Base-by-base conservation (phyloP, 2,797 vertebrate species). In the Miichthys miiuy region DNA sequence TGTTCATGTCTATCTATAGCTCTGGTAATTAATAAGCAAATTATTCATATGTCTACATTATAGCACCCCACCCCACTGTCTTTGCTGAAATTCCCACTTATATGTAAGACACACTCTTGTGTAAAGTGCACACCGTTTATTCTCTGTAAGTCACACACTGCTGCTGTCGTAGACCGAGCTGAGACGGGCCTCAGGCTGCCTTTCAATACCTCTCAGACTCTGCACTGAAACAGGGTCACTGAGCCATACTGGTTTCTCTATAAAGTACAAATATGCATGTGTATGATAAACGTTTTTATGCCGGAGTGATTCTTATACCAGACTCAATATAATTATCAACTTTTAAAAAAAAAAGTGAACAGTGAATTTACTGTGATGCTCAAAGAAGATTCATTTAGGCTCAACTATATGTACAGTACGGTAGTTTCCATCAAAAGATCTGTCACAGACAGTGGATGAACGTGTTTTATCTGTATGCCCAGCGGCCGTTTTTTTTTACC, bases 181-280 rank as follows among this genome's bases (percentile, higher is more conserved):
- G 17, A 79, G 34, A 80, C 46, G 52, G 75, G 73, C 79, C 42
- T 77, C 58, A 30, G 55, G 68, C 81, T 65, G 81, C 83, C 79
- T 79, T 79, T 76, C 52, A 77, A 83, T 87, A 95, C 94, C 87
- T 90, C 89, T 79, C 42, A 74, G 55, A 83, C 51, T 75, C 65
- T 62, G 64, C 79, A 73, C 86, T 80, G 77, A 89, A 81, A 77
- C 85, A 82, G 86, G 86, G 82, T 89, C 67, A 76, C 75, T 72
- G 82, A 89, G 88, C 89, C 87, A 82, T 83, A 80, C 54, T 75
- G 81, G 63, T 56, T 87, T 87, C 68, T 77, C 52, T 72, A 60
- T 64, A 56, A 56, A 57, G 23, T 58, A 82, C 58, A 78, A 54
- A 42, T 41, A 44, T 44, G 30, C 74, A 47, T 47, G 62, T 78